These are phyloP conservation scores for Brachylomia viminalis DNA, from an alignment of 2,888 invertebrate genomes.

Conservation along the genomic window DNA sequence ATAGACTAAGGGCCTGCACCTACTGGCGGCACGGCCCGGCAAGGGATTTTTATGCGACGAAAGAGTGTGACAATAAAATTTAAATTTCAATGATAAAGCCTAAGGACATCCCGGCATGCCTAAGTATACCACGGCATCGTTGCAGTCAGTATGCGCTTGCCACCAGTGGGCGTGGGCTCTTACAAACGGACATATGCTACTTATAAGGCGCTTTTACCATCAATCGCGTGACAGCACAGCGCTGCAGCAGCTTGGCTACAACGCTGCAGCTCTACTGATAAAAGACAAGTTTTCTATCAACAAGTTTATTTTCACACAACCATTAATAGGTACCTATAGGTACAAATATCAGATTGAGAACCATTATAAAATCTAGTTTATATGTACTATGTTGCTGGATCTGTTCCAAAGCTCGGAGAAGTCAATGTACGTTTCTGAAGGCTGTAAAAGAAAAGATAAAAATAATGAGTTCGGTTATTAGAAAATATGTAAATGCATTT, in stretches of 20 bases:
- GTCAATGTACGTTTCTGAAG: background rate
- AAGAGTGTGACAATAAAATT: background rate
- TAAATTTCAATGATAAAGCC: background rate
- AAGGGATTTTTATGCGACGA: background rate
- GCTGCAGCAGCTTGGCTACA: background rate
- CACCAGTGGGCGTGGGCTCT: background rate
- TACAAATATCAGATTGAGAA: background rate
- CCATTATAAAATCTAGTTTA: constrained; percentile 10
- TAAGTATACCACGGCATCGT: background rate
- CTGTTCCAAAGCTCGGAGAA: constrained; percentile 50
- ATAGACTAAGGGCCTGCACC: background rate
- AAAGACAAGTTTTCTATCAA: background rate
- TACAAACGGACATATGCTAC: background rate
- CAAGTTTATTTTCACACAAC: constrained; percentile 41
- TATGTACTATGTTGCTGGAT: constrained; percentile 18
- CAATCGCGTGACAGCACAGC: background rate
- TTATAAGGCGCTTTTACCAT: background rate
- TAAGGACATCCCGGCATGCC: background rate
- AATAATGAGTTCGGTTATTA: background rate
- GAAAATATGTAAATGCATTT: background rate
- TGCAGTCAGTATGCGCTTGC: background rate
- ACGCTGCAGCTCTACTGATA: too few relatives aligned
- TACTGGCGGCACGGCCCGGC: background rate
- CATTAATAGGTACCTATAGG: background rate
- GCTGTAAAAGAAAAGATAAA: background rate